Conservation (phyloP, 1,140 invertebrate species). For the Drosophila kohkoa region DNA sequence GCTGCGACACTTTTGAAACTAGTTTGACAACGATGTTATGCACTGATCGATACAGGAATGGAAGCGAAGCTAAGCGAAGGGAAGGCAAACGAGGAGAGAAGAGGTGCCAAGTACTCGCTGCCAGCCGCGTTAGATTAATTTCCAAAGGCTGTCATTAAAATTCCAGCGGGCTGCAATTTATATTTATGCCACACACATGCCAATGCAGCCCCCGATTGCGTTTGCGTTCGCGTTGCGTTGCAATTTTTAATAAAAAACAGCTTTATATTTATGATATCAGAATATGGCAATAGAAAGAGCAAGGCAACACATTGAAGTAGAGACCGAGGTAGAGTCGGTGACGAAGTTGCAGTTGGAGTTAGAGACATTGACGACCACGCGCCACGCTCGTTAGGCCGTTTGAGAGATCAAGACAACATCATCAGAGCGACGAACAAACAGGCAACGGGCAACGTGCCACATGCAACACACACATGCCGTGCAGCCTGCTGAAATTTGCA, state of each 20-base stretch:
- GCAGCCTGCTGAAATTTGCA: conserved; percentile 75
- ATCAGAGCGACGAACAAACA: conserved; percentile 28
- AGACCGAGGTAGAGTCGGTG: conserved; percentile 2
- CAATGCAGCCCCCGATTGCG: conserved; percentile 50
- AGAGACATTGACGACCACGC: conserved; percentile 61
- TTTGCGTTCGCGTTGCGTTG: conserved; percentile 30
- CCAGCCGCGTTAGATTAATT: conserved; percentile 80
- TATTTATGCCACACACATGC: conserved; percentile 77
- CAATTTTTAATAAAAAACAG: conserved; percentile 82
- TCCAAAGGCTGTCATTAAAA: conserved; percentile 83
- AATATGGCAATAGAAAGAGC: conserved; percentile 48
- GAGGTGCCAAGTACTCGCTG: conserved; percentile 34
- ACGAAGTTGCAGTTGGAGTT: conserved; percentile 3
- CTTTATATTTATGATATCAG: conserved; percentile 81
- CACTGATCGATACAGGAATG: conserved; percentile 30
- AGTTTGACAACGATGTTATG: conserved; percentile 70
- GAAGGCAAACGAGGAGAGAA: not conserved
- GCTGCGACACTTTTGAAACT: conserved; percentile 79
- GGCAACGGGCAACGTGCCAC: conserved; percentile 17
- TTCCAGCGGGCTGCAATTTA: conserved; percentile 80
- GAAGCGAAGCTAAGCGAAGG: not conserved
- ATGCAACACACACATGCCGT: conserved; percentile 18
- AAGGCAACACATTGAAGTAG: not conserved
- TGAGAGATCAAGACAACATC: conserved; percentile 48
- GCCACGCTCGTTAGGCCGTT: conserved; percentile 67